Conservation (phyloP, 2,797 vertebrate species). For the Carapus acus region DNA sequence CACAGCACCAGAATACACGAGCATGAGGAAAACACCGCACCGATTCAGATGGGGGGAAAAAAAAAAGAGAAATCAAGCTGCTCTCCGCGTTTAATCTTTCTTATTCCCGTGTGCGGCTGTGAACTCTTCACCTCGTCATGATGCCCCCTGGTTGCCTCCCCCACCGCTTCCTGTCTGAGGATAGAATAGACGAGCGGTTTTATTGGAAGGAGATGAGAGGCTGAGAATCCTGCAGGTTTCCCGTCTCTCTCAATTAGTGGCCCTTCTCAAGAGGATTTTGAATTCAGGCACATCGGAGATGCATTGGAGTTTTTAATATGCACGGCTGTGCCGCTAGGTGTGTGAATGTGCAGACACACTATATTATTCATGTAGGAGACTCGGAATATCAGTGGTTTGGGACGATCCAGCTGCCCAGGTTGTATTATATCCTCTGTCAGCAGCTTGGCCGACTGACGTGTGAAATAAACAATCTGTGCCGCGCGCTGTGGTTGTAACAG, state of each 20-base stretch:
- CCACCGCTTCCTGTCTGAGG: constrained; percentile 35
- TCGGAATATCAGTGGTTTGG: constrained; percentile 22
- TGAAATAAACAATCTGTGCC: constrained; percentile 53
- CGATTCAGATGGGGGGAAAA: constrained; percentile 7
- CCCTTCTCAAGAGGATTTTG: constrained; percentile 33
- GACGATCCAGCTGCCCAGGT: constrained; percentile 19
- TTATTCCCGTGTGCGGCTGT: constrained; percentile 23
- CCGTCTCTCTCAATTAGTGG: constrained; percentile 17
- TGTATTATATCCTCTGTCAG: constrained; percentile 39
- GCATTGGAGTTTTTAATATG: constrained; percentile 22
- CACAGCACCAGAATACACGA: too few relatives aligned
- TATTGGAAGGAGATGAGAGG: constrained; percentile 53
- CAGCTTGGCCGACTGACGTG: constrained; percentile 46
- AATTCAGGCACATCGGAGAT: constrained; percentile 17
- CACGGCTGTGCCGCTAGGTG: constrained; percentile 12
- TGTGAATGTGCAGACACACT: constrained; percentile 23
- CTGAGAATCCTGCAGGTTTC: constrained; percentile 27
- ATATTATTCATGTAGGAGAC: constrained; percentile 50
- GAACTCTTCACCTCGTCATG: constrained; percentile 59
- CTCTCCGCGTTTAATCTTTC: constrained; percentile 27
- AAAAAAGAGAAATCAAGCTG: constrained; percentile 14
- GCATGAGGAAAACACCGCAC: constrained; percentile 28
- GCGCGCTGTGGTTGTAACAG: constrained; percentile 28
- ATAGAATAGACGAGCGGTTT: constrained; percentile 42
- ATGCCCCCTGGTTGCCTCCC: constrained; percentile 40